Base-by-base conservation (phyloP, 2,888 invertebrate species). In the Ornithoptera alexandrae region DNA sequence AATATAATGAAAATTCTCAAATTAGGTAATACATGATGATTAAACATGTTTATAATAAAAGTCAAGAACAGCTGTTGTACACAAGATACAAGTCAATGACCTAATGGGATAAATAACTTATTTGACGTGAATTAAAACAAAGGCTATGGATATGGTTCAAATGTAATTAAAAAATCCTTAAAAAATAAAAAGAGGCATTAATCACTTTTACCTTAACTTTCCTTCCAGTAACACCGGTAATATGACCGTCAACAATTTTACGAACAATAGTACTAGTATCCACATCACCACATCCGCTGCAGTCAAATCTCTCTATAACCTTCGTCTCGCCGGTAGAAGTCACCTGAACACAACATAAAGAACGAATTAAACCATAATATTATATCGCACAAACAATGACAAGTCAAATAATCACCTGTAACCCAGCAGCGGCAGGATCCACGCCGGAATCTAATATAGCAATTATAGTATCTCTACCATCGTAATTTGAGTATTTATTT, bases 391-490 rank as follows among this genome's bases (percentile, higher is more conserved):
- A 86, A 86, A 87, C 82, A 86, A 80, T 93, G 91, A 92, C 90
- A 84, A 87, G 89, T 85, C 90, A 88, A 78, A 84, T 89, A 87
- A 81, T 84, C 93, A 97, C 99, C 96, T 97, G 96, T 78, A 99
- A 94, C 73, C 99, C 99, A 74, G 96, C 95, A 12, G 98, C 98
- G 62, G 97, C 97, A 36, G 99, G 99, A 93, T 99, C 99, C 68
- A 99, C 97, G 12, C 99, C 99, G 4, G 99, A 98, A 92, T 99
- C 99, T 78, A 99, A 96, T 85, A 99, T 97, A 60, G 98, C 99
- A 84, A 99, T 98, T 75, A 97, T 93, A 66, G 97, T 96, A 79
- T 96, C 97, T 81, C 97, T 94, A 58, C 99, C 99, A 94, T 99
- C 98, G 85, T 96, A 98, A 68, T 95, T 94, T 0, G 98, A 97